Percentiles rank a stretch among this genome's conserved stretches.
Conservation (phyloP, 2,797 vertebrate genomes). For the Lates japonicus region DNA sequence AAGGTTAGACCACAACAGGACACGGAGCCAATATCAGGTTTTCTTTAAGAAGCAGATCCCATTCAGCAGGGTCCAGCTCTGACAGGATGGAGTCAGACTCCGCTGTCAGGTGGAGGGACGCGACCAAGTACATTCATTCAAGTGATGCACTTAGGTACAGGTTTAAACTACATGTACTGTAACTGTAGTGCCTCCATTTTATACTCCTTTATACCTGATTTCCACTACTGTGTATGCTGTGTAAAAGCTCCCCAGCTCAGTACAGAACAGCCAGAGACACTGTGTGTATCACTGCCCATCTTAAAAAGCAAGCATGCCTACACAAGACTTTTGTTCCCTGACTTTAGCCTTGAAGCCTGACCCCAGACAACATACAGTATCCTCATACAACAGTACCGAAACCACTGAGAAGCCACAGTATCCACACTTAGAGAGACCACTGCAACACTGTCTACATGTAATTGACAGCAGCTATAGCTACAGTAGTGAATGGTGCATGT, state of each 20-base stretch:
- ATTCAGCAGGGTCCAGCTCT: neutral
- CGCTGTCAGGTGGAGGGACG: neutral
- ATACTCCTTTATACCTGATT: neutral
- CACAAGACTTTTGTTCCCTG: too few relatives aligned
- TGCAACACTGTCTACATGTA: neutral
- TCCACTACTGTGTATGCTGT: neutral
- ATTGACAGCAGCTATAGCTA: neutral
- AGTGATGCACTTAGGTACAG: too few relatives aligned
- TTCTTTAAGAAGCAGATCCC: neutral
- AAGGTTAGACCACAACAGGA: conserved; percentile 29
- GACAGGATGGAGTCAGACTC: neutral
- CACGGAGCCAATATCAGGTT: conserved; percentile 24
- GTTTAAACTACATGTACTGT: too few relatives aligned
- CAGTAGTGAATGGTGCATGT: too few relatives aligned
- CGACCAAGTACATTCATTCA: neutral
- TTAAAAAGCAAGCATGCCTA: neutral
- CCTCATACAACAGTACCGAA: too few relatives aligned
- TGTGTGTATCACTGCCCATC: neutral
- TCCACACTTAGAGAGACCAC: too few relatives aligned
- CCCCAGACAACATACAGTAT: too few relatives aligned
- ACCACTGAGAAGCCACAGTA: neutral
- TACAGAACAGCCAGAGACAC: too few relatives aligned
- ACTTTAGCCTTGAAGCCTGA: too few relatives aligned
- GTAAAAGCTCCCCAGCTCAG: too few relatives aligned
- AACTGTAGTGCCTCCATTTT: neutral